Evolutionary conservation across 2,888 invertebrate genomes (phyloP).

Genomic region (Lumbricus terrestris): DNA sequence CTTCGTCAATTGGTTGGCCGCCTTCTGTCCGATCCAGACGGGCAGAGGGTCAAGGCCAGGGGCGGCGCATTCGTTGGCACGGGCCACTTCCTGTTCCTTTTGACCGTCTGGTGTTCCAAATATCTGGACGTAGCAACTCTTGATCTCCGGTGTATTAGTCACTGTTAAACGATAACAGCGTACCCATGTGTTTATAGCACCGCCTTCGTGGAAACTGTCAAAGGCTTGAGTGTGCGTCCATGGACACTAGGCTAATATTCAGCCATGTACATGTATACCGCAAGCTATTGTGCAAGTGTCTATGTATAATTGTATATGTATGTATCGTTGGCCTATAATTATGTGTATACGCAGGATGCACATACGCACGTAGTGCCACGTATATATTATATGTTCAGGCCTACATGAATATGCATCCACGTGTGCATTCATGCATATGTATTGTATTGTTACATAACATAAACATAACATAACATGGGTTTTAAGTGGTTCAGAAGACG

Average conservation of each 20-base stretch:
- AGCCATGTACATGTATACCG: no score
- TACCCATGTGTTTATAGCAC: not conserved
- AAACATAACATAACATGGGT: no score
- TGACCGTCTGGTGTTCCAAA: slow-evolving; percentile 17
- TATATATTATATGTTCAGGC: not conserved
- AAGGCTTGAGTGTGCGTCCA: not conserved
- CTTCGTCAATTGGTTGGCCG: not conserved
- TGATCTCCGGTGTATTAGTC: slow-evolving; percentile 16
- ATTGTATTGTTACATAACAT: no score
- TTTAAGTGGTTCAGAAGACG: no score
- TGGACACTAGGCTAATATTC: not conserved
- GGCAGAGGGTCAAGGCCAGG: slow-evolving; percentile 17
- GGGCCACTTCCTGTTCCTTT: slow-evolving; percentile 5
- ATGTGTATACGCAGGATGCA: no score
- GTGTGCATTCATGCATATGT: not conserved
- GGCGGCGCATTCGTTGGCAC: slow-evolving; percentile 21
- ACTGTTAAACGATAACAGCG: slow-evolving; percentile 7
- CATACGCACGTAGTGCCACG: no score
- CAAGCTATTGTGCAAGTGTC: no score
- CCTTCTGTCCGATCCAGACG: slow-evolving; percentile 15
- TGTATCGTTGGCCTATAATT: no score
- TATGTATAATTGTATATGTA: no score
- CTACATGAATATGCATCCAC: not conserved
- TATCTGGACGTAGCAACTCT: slow-evolving; percentile 10
- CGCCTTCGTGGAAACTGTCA: not conserved